Conservation (phyloP, 2,797 vertebrate species). For the Dryobates pubescens region DNA sequence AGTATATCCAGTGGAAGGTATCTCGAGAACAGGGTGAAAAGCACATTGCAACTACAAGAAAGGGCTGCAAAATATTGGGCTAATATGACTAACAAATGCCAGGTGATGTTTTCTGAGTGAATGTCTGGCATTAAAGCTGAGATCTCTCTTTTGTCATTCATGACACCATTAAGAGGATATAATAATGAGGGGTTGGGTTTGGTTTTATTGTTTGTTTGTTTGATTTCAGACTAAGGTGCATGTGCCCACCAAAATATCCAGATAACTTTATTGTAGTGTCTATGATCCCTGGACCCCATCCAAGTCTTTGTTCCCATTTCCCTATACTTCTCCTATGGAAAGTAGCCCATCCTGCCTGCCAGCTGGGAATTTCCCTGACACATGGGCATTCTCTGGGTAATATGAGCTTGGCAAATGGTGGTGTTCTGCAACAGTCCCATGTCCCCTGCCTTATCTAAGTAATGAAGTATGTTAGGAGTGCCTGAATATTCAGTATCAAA, state of each 20-base stretch:
- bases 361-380: constrained; percentile 61
- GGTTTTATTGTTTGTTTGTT: background rate
- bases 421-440: background rate
- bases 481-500: background rate
- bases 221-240: background rate
- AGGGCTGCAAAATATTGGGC: background rate
- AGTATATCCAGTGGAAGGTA: background rate
- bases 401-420: constrained; percentile 6
- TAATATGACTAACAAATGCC: background rate
- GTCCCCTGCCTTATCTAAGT: background rate
- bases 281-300: background rate
- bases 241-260: background rate
- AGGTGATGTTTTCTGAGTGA: background rate
- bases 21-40: constrained; percentile 14
- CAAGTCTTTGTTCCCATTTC: constrained; percentile 27
- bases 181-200: background rate
- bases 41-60: background rate
- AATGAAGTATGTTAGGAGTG: background rate
- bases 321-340: background rate
- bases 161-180: background rate
- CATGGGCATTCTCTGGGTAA: constrained; percentile 45
- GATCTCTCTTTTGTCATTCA: background rate
- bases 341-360: constrained; percentile 20
- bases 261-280: background rate
- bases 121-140: background rate